phyloP scores from a whole-genome alignment of 2,797 vertebrate genomes.

The Ibycter americanus region DNA sequence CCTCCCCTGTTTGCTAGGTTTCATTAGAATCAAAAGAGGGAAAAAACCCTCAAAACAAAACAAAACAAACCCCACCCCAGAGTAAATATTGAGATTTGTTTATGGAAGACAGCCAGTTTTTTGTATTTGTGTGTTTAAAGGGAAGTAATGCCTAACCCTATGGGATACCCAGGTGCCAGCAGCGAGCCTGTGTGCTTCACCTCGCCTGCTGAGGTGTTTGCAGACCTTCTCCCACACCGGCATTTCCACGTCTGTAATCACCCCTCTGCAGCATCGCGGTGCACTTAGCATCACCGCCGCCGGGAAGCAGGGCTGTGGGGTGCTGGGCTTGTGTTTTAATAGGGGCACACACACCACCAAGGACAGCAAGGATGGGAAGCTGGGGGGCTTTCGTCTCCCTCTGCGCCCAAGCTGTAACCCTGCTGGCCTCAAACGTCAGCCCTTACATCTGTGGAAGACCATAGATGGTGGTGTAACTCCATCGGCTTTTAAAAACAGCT shows the following conservation, averaged over 20 bases:
- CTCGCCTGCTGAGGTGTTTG: not conserved
- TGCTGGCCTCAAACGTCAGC: not conserved
- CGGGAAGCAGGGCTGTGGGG: not conserved
- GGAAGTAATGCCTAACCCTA: not conserved
- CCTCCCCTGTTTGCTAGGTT: not conserved
- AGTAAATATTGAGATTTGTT: not conserved
- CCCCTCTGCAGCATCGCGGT: not conserved
- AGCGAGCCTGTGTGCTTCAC: not conserved
- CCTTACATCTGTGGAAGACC: not conserved
- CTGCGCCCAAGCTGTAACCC: not conserved
- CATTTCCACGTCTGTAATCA: not conserved
- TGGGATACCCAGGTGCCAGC: not conserved
- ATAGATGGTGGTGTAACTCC: not conserved
- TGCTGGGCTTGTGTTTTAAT: not conserved
- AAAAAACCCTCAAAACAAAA: not conserved
- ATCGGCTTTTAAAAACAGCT: not conserved
- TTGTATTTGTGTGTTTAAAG: not conserved
- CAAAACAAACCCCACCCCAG: no score
- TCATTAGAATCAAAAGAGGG: not conserved
- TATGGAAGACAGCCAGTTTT: not conserved
- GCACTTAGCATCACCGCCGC: not conserved
- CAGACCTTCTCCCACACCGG: not conserved
- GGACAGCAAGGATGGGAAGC: not conserved
- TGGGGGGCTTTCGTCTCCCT: not conserved
- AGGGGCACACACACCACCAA: rapidly evolving